phyloP scores from a whole-genome alignment of 2,113 vertebrate genomes.

The Sula dactylatra region DNA sequence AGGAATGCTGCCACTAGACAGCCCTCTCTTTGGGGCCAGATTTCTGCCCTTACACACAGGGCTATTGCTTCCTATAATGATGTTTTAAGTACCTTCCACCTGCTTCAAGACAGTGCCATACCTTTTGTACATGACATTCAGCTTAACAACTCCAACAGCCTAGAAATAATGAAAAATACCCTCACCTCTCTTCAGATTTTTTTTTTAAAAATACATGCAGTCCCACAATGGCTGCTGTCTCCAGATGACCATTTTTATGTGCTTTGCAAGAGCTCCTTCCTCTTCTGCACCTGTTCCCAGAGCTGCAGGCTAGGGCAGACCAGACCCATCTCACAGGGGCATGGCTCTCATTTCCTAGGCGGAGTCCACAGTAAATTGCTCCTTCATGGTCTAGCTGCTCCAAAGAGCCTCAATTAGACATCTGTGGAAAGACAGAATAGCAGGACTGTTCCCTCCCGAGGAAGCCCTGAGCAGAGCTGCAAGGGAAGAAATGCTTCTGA shows the following conservation, averaged over 20 bases:
- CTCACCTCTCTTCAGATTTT: neutral
- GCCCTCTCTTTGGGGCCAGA: neutral
- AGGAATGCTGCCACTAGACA: neutral
- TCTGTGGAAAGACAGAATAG: neutral
- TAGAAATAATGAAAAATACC: neutral
- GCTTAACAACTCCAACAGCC: neutral
- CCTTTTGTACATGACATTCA: accelerated
- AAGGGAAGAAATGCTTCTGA: neutral
- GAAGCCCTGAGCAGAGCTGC: neutral
- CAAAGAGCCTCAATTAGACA: neutral
- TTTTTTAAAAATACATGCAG: neutral
- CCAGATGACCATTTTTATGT: neutral
- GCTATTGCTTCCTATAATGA: neutral
- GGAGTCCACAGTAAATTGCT: neutral
- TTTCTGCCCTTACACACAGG: neutral
- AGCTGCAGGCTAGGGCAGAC: neutral
- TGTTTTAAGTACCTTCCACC: neutral
- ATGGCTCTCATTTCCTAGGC: neutral
- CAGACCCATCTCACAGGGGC: neutral
- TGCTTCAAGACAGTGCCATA: neutral
- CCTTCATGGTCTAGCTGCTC: neutral
- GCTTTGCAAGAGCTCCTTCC: neutral
- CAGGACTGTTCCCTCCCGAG: neutral
- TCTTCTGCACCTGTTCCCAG: neutral
- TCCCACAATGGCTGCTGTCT: neutral